Base-by-base conservation (phyloP, 2,888 invertebrate genomes). In the Lysandra coridon region DNA sequence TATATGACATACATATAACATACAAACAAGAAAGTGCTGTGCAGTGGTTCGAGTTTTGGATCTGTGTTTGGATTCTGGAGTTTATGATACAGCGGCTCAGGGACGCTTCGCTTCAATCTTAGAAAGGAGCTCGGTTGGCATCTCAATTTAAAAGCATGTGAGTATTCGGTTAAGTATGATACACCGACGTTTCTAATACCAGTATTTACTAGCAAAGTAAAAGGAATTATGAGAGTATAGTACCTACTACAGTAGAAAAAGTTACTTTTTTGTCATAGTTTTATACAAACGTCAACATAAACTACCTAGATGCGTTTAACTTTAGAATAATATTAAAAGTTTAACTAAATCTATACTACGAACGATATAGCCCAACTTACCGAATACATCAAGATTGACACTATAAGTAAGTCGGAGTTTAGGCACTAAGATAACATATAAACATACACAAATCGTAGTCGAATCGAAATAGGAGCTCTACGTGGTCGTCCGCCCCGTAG, bases 21-120 rank as follows among this genome's bases (percentile, higher is more conserved):
- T 81, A 80, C 81, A 79, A 83, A 81, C 80, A 82, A 83, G 82
- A 81, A 79, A 81, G 64, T 81, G 78, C 79, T 82, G 81, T 79
- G 80, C 78, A 81, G 87, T 88, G 88, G 89, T 89, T 90, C 81
- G 87, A 88, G 88, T 90, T 89, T 89, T 88, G 83, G 82, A 87
- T 89, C 89, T 92, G 92, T 92, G 91, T 86, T 88, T 57, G 57
- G 57, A 57, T 86, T 80, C 83, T 76, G 83, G 82, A 85, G 83
- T 83, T 83, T 85, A 83, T 88, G 87, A 86, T 86, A 37, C 12
- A 88, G 88, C 87, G 88, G 88, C 87, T 88, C 87, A 87, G 86
- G 87, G 88, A 88, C 86, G 87, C 85, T 82, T 60, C 82, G 79
- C 75, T 82, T 82, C 82, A 80, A 81, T 82, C 83, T 81, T 84